Evolutionary conservation across 1,140 invertebrate genomes (phyloP).

Genomic region (Palaemon carinicauda): DNA sequence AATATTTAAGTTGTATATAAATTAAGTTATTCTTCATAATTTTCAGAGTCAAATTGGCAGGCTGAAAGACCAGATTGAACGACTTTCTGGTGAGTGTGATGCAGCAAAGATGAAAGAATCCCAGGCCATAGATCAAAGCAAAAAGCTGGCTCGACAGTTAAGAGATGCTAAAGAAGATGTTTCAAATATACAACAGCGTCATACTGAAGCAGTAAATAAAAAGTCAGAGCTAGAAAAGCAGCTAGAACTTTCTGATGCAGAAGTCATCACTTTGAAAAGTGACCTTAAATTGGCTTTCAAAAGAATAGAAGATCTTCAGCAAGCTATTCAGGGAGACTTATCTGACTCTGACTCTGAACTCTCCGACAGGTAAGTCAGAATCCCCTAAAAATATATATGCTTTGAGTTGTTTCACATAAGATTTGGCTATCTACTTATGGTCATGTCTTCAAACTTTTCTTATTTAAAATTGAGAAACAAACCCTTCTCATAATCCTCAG

Average conservation of each 20-base stretch:
- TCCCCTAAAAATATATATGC: neutral
- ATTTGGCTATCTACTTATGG: neutral
- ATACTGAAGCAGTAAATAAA: slow-evolving; percentile 76
- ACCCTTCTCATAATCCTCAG: neutral
- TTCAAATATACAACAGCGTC: slow-evolving; percentile 72
- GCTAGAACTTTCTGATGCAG: slow-evolving; percentile 67
- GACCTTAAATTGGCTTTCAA: slow-evolving; percentile 83
- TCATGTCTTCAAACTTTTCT: neutral
- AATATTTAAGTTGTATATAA: no score
- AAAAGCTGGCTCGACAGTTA: slow-evolving; percentile 70
- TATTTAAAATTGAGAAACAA: neutral
- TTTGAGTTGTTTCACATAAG: neutral
- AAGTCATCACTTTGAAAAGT: slow-evolving; percentile 67
- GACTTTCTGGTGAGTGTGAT: slow-evolving; percentile 78
- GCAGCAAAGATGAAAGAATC: slow-evolving; percentile 76
- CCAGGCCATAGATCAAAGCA: slow-evolving; percentile 77
- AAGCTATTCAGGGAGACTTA: slow-evolving; percentile 76
- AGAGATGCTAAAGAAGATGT: slow-evolving; percentile 80
- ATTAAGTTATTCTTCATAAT: neutral
- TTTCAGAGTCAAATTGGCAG: slow-evolving; percentile 75
- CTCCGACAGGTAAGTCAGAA: slow-evolving; percentile 57
- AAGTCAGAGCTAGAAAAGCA: slow-evolving; percentile 76
- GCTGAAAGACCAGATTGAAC: slow-evolving; percentile 84
- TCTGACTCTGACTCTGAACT: slow-evolving; percentile 59
- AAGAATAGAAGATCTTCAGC: slow-evolving; percentile 83